Evolutionary conservation across 2,888 invertebrate species (phyloP).

Genomic region (Melanophora roralis): DNA sequence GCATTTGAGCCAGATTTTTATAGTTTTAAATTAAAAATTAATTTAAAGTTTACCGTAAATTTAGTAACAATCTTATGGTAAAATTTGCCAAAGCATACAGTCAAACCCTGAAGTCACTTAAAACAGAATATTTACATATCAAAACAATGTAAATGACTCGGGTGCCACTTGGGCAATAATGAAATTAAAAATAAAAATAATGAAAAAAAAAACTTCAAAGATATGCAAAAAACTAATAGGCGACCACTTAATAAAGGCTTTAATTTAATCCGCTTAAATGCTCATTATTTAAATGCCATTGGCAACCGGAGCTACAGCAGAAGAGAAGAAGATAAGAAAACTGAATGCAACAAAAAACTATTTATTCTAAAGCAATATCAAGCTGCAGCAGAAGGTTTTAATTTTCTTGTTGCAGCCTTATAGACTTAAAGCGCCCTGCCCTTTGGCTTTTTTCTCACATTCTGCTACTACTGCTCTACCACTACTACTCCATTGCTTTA

Average conservation of each 20-base stretch:
- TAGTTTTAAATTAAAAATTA: slow-evolving; percentile 50
- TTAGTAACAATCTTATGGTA: not conserved
- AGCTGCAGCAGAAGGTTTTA: slow-evolving; percentile 16
- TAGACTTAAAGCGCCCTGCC: slow-evolving; percentile 15
- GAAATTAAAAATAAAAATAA: slow-evolving; percentile 18
- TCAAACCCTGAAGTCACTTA: not conserved
- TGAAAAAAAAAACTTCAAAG: not conserved
- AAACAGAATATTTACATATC: slow-evolving; percentile 57
- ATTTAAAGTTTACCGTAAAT: slow-evolving; percentile 18
- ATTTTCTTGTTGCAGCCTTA: slow-evolving; percentile 13
- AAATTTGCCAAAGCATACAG: not conserved
- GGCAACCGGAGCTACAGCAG: slow-evolving; percentile 39
- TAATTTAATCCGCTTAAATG: slow-evolving; percentile 63
- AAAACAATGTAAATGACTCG: slow-evolving; percentile 62
- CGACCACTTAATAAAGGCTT: slow-evolving; percentile 62
- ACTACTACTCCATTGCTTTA: too few species aligned
- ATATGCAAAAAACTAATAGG: slow-evolving; percentile 43
- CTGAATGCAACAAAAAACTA: too few species aligned
- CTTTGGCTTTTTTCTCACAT: slow-evolving; percentile 5
- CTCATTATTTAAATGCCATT: slow-evolving; percentile 62
- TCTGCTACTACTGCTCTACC: not conserved
- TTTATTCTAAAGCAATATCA: too few species aligned
- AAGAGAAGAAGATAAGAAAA: not conserved
- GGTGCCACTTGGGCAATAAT: slow-evolving; percentile 46
- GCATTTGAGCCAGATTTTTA: not conserved